Evolutionary conservation across 1,140 invertebrate genomes (phyloP).

Genomic region (Drosophila kepulauana): DNA sequence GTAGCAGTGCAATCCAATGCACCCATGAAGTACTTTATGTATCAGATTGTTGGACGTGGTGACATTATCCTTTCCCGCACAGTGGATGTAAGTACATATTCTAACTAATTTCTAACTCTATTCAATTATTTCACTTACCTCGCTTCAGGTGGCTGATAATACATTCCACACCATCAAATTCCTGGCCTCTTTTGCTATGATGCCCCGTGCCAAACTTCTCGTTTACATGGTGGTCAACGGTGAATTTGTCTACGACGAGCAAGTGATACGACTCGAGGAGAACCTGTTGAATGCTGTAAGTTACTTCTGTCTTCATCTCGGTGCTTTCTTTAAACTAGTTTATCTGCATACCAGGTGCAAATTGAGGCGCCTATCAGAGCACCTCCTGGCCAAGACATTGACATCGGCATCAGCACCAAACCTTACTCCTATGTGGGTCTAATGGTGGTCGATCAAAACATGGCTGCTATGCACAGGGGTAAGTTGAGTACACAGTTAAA

Average conservation of each 20-base stretch:
- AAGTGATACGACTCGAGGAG: constrained; percentile 92
- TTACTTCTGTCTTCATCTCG: constrained; percentile 57
- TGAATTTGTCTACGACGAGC: constrained; percentile 93
- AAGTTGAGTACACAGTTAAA: constrained; percentile 60
- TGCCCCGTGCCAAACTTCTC: constrained; percentile 92
- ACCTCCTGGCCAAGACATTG: constrained; percentile 90
- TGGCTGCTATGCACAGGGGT: constrained; percentile 89
- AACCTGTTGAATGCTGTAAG: constrained; percentile 90
- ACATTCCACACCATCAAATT: constrained; percentile 87
- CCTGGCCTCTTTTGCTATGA: constrained; percentile 92
- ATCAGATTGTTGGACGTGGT: constrained; percentile 94
- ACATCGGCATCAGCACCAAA: constrained; percentile 91
- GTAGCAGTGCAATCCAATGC: constrained; percentile 93
- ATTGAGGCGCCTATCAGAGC: constrained; percentile 86
- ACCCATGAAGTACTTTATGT: constrained; percentile 91
- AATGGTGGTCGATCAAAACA: constrained; percentile 95
- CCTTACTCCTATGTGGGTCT: constrained; percentile 95
- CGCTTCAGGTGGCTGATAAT: constrained; percentile 65
- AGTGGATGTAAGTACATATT: constrained; percentile 86
- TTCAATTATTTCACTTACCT: not conserved
- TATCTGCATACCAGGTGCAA: constrained; percentile 54
- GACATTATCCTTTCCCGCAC: constrained; percentile 91
- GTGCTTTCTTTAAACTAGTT: too few species aligned
- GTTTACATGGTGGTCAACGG: constrained; percentile 92
- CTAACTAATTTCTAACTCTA: not conserved